Conservation (phyloP, 1,140 invertebrate species). For the Carcinoscorpius rotundicauda region DNA sequence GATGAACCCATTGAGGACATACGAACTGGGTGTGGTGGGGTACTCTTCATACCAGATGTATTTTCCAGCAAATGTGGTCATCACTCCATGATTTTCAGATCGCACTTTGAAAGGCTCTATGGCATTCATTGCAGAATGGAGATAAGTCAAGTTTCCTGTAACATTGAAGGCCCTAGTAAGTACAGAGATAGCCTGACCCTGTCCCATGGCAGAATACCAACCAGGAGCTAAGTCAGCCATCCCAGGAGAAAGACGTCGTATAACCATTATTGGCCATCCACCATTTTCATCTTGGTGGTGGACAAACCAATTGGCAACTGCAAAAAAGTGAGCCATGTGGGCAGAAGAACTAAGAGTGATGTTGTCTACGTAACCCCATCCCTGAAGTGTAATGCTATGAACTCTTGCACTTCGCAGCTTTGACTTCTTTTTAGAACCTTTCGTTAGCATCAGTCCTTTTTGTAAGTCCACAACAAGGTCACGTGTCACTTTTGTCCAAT, state of each 20-base stretch:
- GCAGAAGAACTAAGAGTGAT: constrained; percentile 66
- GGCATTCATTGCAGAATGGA: constrained; percentile 67
- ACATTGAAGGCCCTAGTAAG: constrained; percentile 75
- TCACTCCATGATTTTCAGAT: constrained; percentile 57
- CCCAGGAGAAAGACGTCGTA: constrained; percentile 54
- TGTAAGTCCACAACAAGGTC: constrained; percentile 84
- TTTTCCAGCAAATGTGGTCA: constrained; percentile 66
- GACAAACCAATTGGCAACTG: constrained; percentile 87
- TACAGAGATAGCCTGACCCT: constrained; percentile 91
- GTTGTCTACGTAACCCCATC: constrained; percentile 65
- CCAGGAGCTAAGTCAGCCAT: constrained; percentile 66
- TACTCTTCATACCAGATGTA: constrained; percentile 97
- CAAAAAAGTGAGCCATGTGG: constrained; percentile 79
- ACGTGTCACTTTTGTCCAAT: constrained; percentile 70
- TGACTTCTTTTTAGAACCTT: constrained; percentile 51
- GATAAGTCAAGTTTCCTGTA: constrained; percentile 59
- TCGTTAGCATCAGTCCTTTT: constrained; percentile 54
- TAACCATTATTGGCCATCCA: constrained; percentile 80
- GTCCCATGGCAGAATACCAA: constrained; percentile 96
- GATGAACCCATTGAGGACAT: constrained; percentile 97
- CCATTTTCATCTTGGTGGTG: constrained; percentile 69
- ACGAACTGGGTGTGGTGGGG: constrained; percentile 84
- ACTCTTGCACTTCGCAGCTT: constrained; percentile 21
- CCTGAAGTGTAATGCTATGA: constrained; percentile 56
- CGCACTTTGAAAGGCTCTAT: constrained; percentile 63